These are phyloP conservation scores for Antheraea mylitta DNA, from an alignment of 1,140 invertebrate genomes.

Conservation along the genomic window DNA sequence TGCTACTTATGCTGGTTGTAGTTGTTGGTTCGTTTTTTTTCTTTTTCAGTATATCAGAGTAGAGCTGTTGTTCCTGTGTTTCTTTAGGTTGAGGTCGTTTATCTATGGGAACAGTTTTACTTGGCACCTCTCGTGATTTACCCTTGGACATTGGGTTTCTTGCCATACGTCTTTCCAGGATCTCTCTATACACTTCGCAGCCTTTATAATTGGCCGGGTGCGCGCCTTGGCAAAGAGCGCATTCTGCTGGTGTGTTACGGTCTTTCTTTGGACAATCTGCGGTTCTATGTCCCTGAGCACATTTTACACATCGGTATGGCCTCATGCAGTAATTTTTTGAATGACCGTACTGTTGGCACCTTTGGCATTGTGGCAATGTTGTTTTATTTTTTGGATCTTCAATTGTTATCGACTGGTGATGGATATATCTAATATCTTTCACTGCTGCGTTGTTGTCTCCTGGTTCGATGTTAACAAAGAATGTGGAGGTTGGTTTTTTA, in stretches of 20 bases:
- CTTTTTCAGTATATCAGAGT: too few species aligned
- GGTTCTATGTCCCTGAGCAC: too few species aligned
- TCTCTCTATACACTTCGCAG: background rate
- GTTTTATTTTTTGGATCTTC: too few species aligned
- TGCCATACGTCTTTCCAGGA: background rate
- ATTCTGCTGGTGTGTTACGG: background rate
- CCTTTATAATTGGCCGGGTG: background rate
- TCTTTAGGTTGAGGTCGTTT: background rate
- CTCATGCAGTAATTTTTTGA: slow-evolving; percentile 3
- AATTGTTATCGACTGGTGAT: too few species aligned
- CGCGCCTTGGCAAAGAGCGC: background rate
- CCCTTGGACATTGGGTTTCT: background rate
- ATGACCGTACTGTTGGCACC: slow-evolving; percentile 11
- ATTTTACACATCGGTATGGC: too few species aligned
- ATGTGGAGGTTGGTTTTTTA: too few species aligned
- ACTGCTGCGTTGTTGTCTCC: too few species aligned
- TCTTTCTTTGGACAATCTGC: too few species aligned
- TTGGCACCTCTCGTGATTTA: background rate
- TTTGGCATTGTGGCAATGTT: background rate
- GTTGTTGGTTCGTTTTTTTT: background rate
- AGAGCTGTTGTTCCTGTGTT: too few species aligned
- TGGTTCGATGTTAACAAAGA: too few species aligned
- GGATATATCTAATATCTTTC: too few species aligned
- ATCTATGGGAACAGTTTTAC: background rate
- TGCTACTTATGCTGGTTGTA: too few species aligned